Base-by-base conservation (phyloP, 2,113 vertebrate species). In the Crypturellus undulatus region DNA sequence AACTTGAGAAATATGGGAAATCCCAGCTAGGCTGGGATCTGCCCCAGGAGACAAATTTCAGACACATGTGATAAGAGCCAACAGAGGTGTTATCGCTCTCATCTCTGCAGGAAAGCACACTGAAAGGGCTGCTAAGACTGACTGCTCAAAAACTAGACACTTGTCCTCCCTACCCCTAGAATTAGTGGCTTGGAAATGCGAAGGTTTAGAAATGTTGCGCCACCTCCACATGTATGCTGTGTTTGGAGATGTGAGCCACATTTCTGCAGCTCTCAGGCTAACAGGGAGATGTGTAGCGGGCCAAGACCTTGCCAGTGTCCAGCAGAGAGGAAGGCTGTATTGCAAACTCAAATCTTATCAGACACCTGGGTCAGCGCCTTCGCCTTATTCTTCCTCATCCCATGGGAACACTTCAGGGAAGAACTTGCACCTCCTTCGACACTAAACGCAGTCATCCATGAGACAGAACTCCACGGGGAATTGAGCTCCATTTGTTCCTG, bases 181-280 rank as follows among this genome's bases (percentile, higher is more conserved):
- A 6, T 38, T 38, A 7, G 26, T 16, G 14, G 26, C 51, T 72
- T 32, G 43, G 42, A 43, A 18, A 6, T 0, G 1, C 0, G 0
- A 78, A 16, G 13, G 18, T 26, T 70, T 78, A 51, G 65, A 52
- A 72, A 67, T 4, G 4, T 5, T 51, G 32, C 26, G 6, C 18
- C 59, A 5, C 25, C 59, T 28, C 24, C 11, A 72, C 54, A 40
- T 30, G 38, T 18, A 6, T 9, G 30, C 20, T 38, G 25, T 19
- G 6, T n/a, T 38, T 60, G 43, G 28, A 67, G 52, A 30, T n/a
- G 43, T 34, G 14, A 79, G 12, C 43, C 25, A 43, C 59, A 24
- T 22, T 51, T 59, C 59, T 72, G 22, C 36, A 71, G 43, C 38
- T n/a, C 12, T 56, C 38, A 11, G 28, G 12, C 43, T 20, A 26